phyloP scores from a whole-genome alignment of 2,888 invertebrate species.

The Amiota minor region DNA sequence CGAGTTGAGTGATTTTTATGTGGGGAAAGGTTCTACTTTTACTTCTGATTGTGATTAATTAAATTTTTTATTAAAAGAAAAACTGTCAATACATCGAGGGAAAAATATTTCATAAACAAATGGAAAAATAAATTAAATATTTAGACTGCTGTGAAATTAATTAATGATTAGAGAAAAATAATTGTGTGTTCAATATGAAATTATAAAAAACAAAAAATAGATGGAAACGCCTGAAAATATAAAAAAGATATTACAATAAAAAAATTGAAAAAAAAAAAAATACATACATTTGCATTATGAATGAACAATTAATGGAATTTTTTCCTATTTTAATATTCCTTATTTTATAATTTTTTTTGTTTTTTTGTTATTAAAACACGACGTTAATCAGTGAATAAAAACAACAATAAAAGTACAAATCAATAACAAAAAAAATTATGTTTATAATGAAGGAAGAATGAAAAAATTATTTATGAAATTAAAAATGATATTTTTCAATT shows the following conservation, averaged over 20 bases:
- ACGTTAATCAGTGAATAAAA: conserved; percentile 27
- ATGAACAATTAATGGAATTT: conserved; percentile 33
- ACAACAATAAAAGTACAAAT: conserved; percentile 6
- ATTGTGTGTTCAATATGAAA: conserved; percentile 31
- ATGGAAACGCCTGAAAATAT: conserved; percentile 52
- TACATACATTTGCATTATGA: too few relatives aligned
- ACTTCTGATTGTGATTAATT: neutral
- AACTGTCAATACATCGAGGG: neutral
- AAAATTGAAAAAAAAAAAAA: conserved; percentile 42
- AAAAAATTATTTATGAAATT: conserved; percentile 55
- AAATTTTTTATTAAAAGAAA: conserved; percentile 50
- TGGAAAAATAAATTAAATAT: conserved; percentile 53
- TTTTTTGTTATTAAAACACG: conserved; percentile 11
- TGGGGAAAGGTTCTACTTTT: too few relatives aligned
- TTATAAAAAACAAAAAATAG: conserved; percentile 37
- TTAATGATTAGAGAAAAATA: conserved; percentile 62
- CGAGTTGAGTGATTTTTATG: too few relatives aligned
- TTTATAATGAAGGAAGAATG: conserved; percentile 8
- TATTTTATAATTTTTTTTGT: neutral
- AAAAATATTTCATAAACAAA: conserved; percentile 45
- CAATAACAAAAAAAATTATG: conserved; percentile 32
- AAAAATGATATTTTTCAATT: conserved; percentile 61
- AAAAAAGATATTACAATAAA: conserved; percentile 29
- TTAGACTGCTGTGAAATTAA: conserved; percentile 60
- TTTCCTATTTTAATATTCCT: neutral